Percentiles rank a stretch among this genome's conserved stretches.
Conservation (phyloP, 2,113 vertebrate genomes). For the Emydocephalus ijimae region DNA sequence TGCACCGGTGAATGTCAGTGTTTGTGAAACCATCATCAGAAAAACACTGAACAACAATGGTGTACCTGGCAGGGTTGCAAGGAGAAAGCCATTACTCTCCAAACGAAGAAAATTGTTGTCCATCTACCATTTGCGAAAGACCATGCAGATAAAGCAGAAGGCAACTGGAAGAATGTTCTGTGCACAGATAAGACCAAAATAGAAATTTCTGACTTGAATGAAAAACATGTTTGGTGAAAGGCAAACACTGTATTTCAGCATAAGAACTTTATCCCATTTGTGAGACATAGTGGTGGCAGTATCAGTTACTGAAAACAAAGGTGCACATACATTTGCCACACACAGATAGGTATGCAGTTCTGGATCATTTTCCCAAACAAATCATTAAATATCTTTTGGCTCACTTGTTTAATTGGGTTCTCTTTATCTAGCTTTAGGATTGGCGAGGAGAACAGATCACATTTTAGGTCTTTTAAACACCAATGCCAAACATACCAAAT, state of each 20-base stretch:
- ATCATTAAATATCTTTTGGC: neutral
- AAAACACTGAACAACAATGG: neutral
- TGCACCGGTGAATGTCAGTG: neutral
- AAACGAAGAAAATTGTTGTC: neutral
- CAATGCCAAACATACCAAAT: neutral
- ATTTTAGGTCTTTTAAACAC: neutral
- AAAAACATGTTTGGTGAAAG: neutral
- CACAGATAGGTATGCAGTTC: neutral
- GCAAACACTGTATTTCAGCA: neutral
- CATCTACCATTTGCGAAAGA: neutral
- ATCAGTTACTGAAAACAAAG: neutral
- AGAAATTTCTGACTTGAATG: neutral
- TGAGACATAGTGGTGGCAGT: neutral
- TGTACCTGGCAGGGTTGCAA: neutral
- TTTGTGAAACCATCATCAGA: neutral
- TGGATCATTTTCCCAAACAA: neutral
- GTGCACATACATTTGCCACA: neutral
- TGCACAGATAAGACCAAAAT: neutral
- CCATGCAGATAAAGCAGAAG: neutral
- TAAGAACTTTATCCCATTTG: neutral
- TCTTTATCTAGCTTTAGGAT: neutral
- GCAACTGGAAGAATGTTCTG: neutral
- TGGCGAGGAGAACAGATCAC: neutral
- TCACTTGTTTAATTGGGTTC: neutral
- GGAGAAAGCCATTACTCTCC: neutral